Conservation (phyloP, 2,113 vertebrate genomes). For the Loxodonta africana region DNA sequence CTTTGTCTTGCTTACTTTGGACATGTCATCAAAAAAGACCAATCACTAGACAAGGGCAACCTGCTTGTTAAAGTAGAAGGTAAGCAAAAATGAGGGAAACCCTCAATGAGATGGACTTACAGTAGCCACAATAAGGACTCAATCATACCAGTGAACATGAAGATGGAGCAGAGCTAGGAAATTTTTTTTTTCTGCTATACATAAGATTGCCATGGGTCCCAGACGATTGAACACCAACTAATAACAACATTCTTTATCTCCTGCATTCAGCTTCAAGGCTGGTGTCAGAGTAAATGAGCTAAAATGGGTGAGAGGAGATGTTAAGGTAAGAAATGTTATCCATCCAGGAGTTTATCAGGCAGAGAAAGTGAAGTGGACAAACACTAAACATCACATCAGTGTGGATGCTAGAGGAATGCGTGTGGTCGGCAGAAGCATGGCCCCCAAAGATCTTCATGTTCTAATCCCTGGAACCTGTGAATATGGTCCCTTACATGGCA, state of each 20-base stretch:
- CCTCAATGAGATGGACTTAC: background rate
- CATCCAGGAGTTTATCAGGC: background rate
- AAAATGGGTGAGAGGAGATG: no score
- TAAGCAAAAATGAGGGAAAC: background rate
- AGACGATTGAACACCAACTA: background rate
- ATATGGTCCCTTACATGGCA: accelerated
- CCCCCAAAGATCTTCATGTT: accelerated
- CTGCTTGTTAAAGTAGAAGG: background rate
- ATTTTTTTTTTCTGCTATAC: background rate
- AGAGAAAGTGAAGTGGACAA: background rate
- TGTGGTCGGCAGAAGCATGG: accelerated
- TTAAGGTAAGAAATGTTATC: background rate
- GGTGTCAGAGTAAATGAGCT: background rate
- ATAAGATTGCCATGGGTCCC: no score
- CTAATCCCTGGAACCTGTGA: background rate
- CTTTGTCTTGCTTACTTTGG: no score
- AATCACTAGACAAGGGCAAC: background rate
- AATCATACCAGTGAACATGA: background rate
- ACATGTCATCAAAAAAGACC: no score
- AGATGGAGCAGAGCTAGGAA: background rate
- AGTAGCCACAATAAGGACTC: background rate
- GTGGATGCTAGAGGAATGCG: accelerated
- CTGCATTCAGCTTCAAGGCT: no score
- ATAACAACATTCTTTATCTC: background rate
- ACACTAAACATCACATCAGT: accelerated